Conservation (phyloP, 2,113 vertebrate species). For the Sphaerodactylus townsendi region DNA sequence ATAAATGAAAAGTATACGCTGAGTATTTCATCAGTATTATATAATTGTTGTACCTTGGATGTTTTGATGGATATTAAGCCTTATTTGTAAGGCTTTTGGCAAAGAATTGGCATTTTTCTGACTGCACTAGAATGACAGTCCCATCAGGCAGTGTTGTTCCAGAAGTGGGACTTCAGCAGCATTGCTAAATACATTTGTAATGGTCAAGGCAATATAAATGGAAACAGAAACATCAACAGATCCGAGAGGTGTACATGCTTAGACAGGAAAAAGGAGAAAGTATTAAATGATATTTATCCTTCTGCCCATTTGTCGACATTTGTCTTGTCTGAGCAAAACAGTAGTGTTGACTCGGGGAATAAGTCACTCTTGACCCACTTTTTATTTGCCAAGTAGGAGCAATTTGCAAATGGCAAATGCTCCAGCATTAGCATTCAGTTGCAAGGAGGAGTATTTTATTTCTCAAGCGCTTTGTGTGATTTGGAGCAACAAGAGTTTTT, state of each 20-base stretch:
- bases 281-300: neutral
- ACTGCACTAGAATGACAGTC: neutral
- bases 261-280: neutral
- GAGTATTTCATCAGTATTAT: neutral
- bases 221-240: neutral
- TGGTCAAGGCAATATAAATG: neutral
- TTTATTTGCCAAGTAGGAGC: constrained; percentile 8
- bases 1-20: neutral
- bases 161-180: neutral
- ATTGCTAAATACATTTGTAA: neutral
- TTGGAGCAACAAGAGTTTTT: neutral
- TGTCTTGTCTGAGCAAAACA: neutral
- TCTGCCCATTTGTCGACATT: neutral
- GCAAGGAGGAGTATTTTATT: neutral
- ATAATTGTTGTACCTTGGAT: neutral
- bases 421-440: neutral
- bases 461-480: constrained; percentile 9
- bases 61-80: neutral
- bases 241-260: neutral
- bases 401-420: constrained; percentile 12
- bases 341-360: neutral
- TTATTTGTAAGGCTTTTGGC: neutral
- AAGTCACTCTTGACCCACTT: constrained; percentile 3
- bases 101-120: neutral
- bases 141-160: neutral